Base-by-base conservation (phyloP, 2,888 invertebrate species). In the Taphrorychus bicolor region DNA sequence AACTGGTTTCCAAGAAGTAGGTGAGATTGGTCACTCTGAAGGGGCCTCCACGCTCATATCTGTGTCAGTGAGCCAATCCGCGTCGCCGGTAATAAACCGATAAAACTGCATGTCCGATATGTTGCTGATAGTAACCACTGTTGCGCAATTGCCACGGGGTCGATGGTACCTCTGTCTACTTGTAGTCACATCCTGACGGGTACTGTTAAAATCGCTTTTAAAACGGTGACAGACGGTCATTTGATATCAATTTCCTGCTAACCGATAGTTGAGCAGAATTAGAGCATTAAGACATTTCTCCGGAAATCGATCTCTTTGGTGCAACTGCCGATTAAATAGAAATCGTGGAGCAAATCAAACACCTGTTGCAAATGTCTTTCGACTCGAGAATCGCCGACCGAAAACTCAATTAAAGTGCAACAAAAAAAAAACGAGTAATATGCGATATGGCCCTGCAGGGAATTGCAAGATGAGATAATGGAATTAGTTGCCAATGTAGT, bases 41-140 rank as follows among this genome's bases (percentile, higher is more conserved):
- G 64, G 51, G 40, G 40, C n/a, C n/a, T n/a, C n/a, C n/a, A n/a
- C n/a, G n/a, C 41, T 48, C 23, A 58, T 52, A 58, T 64, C 58
- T 64, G 64, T 64, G 64, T 64, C 64, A 64, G 58, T 58, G 19
- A 51, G 51, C 19, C 51, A 19, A 45, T 45, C 16, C 45, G 45
- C 45, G 45, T 45, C 14, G 7, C 45, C 45, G 45, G 17, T 17
- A 45, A 16, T 45, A 45, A 45, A 45, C 9, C 45, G 17, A 45
- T 16, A 45, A 45, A 14, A 45, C 45, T 17, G 45, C 45, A 16
- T 45, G 45, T 45, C 17, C 45, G 45, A 45, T 45, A 45, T 45
- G 45, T 45, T 45, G 32, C 5, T 32, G 45, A 45, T 17, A 45
- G 45, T 14, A 16, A 45, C 14, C 45, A 14, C n/a, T n/a, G 45